Evolutionary conservation across 2,797 vertebrate species (phyloP).

Genomic region (Spinibarbus caldwelli): DNA sequence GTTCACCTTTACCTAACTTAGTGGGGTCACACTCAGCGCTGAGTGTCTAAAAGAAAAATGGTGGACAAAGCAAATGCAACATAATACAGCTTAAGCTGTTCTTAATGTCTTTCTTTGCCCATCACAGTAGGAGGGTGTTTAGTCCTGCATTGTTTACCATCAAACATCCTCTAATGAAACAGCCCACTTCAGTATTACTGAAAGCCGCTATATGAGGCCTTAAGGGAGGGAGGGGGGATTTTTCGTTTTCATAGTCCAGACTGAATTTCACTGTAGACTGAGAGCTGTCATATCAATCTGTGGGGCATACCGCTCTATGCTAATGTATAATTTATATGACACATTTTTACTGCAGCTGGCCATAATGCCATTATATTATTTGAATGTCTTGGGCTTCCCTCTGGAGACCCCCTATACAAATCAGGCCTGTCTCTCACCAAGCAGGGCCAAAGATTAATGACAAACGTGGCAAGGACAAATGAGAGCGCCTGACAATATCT

Average conservation of each 20-base stretch:
- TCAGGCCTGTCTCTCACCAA: conserved; percentile 71
- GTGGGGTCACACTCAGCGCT: conserved; percentile 47
- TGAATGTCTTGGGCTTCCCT: conserved; percentile 76
- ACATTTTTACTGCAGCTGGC: conserved; percentile 72
- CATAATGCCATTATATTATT: conserved; percentile 81
- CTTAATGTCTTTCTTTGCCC: conserved; percentile 56
- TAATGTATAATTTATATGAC: conserved; percentile 82
- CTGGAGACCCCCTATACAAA: conserved; percentile 73
- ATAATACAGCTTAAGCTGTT: conserved; percentile 59
- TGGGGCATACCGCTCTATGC: conserved; percentile 66
- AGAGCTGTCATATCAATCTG: conserved; percentile 75
- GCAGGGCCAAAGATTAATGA: conserved; percentile 83
- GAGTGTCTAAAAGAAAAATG: conserved; percentile 43
- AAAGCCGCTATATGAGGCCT: conserved; percentile 59
- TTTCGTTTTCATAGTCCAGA: conserved; percentile 57
- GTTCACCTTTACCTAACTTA: conserved; percentile 41
- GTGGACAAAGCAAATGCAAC: conserved; percentile 56
- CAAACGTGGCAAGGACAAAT: conserved; percentile 85
- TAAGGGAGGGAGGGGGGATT: conserved; percentile 43
- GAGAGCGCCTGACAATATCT: conserved; percentile 70
- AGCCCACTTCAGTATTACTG: conserved; percentile 62
- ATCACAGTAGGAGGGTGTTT: conserved; percentile 51
- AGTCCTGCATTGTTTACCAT: conserved; percentile 48
- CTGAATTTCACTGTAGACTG: conserved; percentile 67
- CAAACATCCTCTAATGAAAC: conserved; percentile 67